A percentile compares a stretch with the other conserved stretches of the same genome.
Conservation (phyloP, 2,888 invertebrate species). For the Luperina nickerlii region DNA sequence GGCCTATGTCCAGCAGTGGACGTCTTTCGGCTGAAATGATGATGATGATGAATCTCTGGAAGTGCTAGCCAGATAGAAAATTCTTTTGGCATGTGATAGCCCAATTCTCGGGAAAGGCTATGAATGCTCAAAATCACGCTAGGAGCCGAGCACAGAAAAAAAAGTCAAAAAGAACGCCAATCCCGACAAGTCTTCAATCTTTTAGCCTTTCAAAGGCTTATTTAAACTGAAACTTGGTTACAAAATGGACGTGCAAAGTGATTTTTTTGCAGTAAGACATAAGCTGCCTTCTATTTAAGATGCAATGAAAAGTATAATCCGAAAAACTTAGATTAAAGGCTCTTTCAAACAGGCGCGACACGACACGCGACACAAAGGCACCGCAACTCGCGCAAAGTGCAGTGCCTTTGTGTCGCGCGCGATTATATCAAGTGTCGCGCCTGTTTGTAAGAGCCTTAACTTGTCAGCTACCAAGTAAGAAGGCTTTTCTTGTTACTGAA, state of each 20-base stretch:
- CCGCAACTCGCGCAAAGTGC: too few species aligned
- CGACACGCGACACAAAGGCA: too few species aligned
- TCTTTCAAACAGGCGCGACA: too few species aligned
- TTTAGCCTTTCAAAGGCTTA: conserved; percentile 29
- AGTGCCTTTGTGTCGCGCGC: too few species aligned
- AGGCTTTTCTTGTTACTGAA: neutral
- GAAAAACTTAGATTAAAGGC: neutral
- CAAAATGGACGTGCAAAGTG: conserved; percentile 24
- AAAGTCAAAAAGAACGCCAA: neutral
- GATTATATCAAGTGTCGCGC: too few species aligned
- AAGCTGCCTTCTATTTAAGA: conserved; percentile 12
- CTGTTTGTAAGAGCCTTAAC: neutral
- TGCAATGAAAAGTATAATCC: conserved; percentile 6
- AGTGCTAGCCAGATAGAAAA: neutral
- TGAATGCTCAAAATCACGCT: neutral
- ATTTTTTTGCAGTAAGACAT: conserved; percentile 16
- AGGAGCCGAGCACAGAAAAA: too few species aligned
- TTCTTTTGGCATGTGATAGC: neutral
- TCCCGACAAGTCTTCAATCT: conserved; percentile 41
- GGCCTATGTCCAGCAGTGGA: too few species aligned
- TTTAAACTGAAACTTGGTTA: conserved; percentile 21
- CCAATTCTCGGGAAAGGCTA: neutral
- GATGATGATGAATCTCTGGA: neutral
- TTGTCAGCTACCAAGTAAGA: neutral
- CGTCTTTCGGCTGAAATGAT: too few species aligned